Evolutionary conservation across 2,888 invertebrate genomes (phyloP).

Genomic region (Latrodectus elegans): DNA sequence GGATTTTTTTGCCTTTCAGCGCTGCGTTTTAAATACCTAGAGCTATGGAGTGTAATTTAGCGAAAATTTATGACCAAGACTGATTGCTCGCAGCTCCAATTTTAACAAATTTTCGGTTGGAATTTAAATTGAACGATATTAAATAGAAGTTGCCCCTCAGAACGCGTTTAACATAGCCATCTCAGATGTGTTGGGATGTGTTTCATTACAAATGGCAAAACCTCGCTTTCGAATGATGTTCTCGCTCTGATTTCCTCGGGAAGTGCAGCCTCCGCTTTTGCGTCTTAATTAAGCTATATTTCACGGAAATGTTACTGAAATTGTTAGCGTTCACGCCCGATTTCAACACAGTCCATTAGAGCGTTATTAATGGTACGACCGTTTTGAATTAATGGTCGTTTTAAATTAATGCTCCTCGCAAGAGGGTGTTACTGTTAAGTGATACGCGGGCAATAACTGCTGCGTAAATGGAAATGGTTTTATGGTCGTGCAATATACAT

Average conservation of each 20-base stretch:
- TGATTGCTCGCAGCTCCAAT: conserved; percentile 56
- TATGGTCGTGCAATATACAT: conserved; percentile 67
- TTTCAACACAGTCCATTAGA: conserved; percentile 69
- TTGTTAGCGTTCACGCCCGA: conserved; percentile 68
- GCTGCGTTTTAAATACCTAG: conserved; percentile 57
- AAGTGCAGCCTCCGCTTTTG: conserved; percentile 7
- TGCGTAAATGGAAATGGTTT: conserved; percentile 65
- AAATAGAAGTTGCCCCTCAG: conserved; percentile 68
- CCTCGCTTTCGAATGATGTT: conserved; percentile 21
- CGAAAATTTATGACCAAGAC: conserved; percentile 66
- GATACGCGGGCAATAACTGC: conserved; percentile 59
- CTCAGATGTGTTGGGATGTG: conserved; percentile 13
- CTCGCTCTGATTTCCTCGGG: conserved; percentile 1
- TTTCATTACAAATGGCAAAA: conserved; percentile 48
- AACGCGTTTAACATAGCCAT: conserved; percentile 63
- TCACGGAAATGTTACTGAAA: conserved; percentile 68
- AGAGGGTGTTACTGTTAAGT: conserved; percentile 67
- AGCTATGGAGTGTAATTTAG: conserved; percentile 58
- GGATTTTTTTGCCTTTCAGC: conserved; percentile 10
- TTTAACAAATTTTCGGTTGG: conserved; percentile 67
- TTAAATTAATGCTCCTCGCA: conserved; percentile 67
- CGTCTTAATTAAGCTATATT: conserved; percentile 68
- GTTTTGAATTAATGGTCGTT: conserved; percentile 69
- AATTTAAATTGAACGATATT: conserved; percentile 67
- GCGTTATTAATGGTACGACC: conserved; percentile 68